A percentile compares a stretch with the other conserved stretches of the same genome.
These are phyloP conservation scores for Alfaro cultratus DNA, from an alignment of 2,797 vertebrate genomes.

Conservation along the genomic window DNA sequence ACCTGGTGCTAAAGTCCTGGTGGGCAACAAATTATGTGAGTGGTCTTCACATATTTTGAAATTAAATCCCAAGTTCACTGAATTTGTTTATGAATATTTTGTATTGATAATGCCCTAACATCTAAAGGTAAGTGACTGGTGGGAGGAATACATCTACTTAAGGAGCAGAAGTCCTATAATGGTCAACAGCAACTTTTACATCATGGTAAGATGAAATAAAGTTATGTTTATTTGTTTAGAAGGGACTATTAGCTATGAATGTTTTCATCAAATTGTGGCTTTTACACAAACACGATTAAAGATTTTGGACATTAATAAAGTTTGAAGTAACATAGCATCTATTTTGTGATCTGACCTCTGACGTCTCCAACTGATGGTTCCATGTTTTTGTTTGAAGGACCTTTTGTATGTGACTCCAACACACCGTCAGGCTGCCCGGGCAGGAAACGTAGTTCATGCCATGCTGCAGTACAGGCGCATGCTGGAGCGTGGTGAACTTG, in stretches of 20 bases:
- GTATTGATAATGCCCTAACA: background rate
- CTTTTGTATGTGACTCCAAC: constrained; percentile 87
- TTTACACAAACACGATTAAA: background rate
- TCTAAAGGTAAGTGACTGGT: constrained; percentile 95
- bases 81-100: background rate
- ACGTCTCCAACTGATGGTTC: background rate
- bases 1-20: constrained; percentile 91
- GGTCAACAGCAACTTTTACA: constrained; percentile 98
- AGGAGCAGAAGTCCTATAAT: constrained; percentile 88
- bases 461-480: constrained; percentile 91
- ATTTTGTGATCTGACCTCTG: background rate
- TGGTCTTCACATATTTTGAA: constrained; percentile 14
- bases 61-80: background rate
- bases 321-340: background rate
- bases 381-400: constrained; percentile 79
- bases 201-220: constrained; percentile 80
- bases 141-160: constrained; percentile 96
- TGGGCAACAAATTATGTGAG: constrained; percentile 95
- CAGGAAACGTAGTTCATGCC: constrained; percentile 88
- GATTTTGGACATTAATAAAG: background rate
- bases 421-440: constrained; percentile 87
- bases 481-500: constrained; percentile 91
- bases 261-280: background rate
- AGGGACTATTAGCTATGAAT: background rate
- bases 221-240: background rate